Conservation (phyloP, 2,113 vertebrate species). For the Ammodytes dubius region DNA sequence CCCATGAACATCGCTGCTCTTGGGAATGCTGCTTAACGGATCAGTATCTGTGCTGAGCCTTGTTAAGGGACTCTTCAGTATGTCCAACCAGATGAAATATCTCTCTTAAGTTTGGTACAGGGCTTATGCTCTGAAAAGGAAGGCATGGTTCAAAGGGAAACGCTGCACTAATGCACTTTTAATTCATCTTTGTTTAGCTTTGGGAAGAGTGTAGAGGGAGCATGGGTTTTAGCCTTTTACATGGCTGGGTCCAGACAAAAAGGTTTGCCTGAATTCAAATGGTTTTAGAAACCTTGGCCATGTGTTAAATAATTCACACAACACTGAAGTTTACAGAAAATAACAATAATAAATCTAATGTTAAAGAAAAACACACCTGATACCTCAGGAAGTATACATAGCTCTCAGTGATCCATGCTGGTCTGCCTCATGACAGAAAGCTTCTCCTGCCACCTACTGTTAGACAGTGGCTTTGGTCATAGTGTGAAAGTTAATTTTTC, state of each 20-base stretch:
- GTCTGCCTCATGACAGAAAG: not conserved
- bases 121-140: not conserved
- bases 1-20: not conserved
- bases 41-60: not conserved
- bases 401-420: not conserved
- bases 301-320: not conserved
- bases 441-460: slow-evolving; percentile 57
- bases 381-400: not conserved
- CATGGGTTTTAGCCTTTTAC: not conserved
- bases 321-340: not conserved
- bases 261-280: not conserved
- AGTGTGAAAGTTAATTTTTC: not conserved
- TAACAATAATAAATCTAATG: not conserved
- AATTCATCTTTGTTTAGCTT: not conserved
- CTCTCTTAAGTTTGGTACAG: not conserved
- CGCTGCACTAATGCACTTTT: not conserved
- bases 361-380: not conserved
- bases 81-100: not conserved
- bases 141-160: not conserved
- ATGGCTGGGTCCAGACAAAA: not conserved
- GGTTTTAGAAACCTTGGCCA: not conserved
- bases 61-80: not conserved
- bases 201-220: not conserved
- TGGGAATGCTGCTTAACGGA: not conserved
- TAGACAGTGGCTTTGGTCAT: not conserved